Evolutionary conservation across 1,140 invertebrate species (phyloP), one percentile per base, ranked within the genome.

Genomic region (Euborellia annulipes): DNA sequence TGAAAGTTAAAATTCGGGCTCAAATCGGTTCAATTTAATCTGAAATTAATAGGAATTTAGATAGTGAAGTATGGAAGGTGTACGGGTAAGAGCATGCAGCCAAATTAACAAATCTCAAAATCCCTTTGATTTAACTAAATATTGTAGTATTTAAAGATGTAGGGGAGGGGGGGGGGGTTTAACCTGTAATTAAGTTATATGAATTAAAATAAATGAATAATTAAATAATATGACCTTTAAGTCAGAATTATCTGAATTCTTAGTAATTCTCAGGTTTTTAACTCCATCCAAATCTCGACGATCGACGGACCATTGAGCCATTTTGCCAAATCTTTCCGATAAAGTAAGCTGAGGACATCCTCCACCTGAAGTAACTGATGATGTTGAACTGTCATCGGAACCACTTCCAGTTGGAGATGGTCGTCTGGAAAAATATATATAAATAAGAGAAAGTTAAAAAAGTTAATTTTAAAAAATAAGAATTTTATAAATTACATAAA

Each of bases 261-360:
- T 79, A 30, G 84, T 87, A 43, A 89, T 86, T 27, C 80, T 69
- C 77, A 89, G 82, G 56, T 86, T 88, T 8, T 57, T 55, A 30
- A 63, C 61, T 32, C 56, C 54, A 60, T 84, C 79, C 55, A 82
- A 74, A 43, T 84, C 81, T 46, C 84, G 64, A 50, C 73, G 71
- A 65, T 86, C 85, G 2, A 82, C 79, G 34, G 55, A 59, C 79
- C 84, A 85, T 55, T 90, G 85, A 34, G 85, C 85, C 75, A 90
- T 85, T 68, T 87, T 87, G 48, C 85, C 85, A 64, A 89, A 89
- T 20, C 86, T 69, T 60, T 85, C 81, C 2, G 79, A 83, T 14
- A 85, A 63, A 8, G 79, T 82, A 50, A 84, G 59, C 30, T 75
- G 66, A 39, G 66, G 66, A 9, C 62, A 62, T 3, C 62, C 64